Conservation (phyloP, 53 echinoderm and acorn worm genomes). For the Stichopus horrens region DNA sequence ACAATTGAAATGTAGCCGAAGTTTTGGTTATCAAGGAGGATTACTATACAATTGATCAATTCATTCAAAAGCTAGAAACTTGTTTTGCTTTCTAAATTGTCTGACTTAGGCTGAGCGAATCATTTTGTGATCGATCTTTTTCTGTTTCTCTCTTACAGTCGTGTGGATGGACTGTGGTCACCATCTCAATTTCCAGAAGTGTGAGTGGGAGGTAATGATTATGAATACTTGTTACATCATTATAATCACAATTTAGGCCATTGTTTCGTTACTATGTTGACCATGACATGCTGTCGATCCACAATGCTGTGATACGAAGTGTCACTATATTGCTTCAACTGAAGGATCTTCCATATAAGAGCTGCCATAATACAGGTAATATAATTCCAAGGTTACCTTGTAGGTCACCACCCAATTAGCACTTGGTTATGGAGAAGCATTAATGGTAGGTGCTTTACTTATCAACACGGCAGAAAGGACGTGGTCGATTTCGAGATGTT, state of each 20-base stretch:
- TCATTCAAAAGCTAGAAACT: conserved; percentile 4
- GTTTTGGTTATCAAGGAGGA: background rate
- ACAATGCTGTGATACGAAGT: too few species aligned
- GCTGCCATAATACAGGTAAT: too few species aligned
- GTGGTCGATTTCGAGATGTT: too few species aligned
- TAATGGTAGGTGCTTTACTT: too few species aligned
- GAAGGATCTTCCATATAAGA: too few species aligned
- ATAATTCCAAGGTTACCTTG: too few species aligned
- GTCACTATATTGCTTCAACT: too few species aligned
- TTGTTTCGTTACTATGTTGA: too few species aligned
- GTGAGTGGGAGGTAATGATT: conserved; percentile 21
- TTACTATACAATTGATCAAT: conserved; percentile 4
- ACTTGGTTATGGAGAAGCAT: too few species aligned
- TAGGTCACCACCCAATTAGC: too few species aligned
- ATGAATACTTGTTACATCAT: conserved; percentile 34
- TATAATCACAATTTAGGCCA: background rate
- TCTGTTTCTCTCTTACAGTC: conserved; percentile 4
- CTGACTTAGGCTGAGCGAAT: conserved; percentile 18
- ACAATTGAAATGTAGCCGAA: background rate
- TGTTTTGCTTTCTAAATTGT: conserved; percentile 23
- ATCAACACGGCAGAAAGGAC: too few species aligned
- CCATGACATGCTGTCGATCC: too few species aligned
- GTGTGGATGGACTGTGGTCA: conserved; percentile 39
- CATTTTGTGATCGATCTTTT: conserved; percentile 27
- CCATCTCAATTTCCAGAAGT: conserved; percentile 33